A percentile compares a stretch with the other conserved stretches of the same genome.
These are phyloP conservation scores for Sminthurinus aureus DNA, from an alignment of 2,888 invertebrate genomes.

Conservation along the genomic window DNA sequence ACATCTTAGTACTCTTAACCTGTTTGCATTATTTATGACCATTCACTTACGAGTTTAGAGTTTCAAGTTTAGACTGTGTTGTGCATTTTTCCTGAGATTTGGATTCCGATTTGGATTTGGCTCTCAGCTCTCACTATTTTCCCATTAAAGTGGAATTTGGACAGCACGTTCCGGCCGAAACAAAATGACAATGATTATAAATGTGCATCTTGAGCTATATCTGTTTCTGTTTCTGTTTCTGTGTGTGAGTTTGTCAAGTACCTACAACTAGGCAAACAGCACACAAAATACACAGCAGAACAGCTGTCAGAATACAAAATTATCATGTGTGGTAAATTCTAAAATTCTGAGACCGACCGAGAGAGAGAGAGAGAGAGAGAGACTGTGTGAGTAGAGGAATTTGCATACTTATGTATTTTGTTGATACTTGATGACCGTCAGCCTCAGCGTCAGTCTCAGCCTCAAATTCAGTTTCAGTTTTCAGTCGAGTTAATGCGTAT, in stretches of 20 bases:
- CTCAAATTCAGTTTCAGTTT: background rate
- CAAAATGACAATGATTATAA: conserved; percentile 28
- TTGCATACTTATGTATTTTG: conserved; percentile 10
- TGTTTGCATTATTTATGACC: too few relatives aligned
- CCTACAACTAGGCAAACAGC: too few relatives aligned
- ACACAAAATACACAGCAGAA: background rate
- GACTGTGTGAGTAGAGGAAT: background rate
- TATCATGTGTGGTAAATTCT: conserved; percentile 10
- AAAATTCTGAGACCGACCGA: background rate
- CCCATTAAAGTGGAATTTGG: too few relatives aligned
- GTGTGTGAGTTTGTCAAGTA: too few relatives aligned
- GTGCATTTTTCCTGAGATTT: too few relatives aligned
- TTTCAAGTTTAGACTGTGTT: too few relatives aligned
- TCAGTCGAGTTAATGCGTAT: background rate
- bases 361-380: conserved; percentile 1
- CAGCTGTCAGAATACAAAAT: conserved; percentile 5
- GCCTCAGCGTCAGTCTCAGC: conserved; percentile 6
- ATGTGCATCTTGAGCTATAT: conserved; percentile 9
- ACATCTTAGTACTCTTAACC: too few relatives aligned
- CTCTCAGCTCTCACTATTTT: too few relatives aligned
- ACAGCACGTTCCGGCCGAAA: too few relatives aligned
- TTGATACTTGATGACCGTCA: background rate
- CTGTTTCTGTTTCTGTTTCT: too few relatives aligned
- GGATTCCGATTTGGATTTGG: too few relatives aligned
- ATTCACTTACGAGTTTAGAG: too few relatives aligned